Conservation (phyloP, 2,888 invertebrate genomes). For the Mactromeris polynyma region DNA sequence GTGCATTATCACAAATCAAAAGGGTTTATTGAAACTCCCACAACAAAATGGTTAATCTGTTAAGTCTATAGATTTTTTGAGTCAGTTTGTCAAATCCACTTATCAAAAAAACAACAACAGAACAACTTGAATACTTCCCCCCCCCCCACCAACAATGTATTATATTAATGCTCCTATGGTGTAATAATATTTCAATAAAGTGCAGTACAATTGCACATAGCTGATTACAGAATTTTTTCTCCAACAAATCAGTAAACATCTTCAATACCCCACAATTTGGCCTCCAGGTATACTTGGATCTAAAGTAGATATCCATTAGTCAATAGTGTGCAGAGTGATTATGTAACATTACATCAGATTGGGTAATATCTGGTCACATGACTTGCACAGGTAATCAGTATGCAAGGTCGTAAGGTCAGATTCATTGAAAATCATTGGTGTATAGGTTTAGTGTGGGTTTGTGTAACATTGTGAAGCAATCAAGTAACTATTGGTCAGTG, state of each 20-base stretch:
- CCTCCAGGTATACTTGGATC: conserved; percentile 30
- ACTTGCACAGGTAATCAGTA: conserved; percentile 66
- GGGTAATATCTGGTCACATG: conserved; percentile 69
- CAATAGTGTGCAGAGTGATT: conserved; percentile 67
- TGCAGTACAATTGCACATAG: background rate
- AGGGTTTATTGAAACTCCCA: background rate
- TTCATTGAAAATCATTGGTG: conserved; percentile 70
- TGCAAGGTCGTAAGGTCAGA: conserved; percentile 73
- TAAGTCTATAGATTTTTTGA: background rate
- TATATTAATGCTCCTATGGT: conserved; percentile 15
- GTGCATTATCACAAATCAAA: background rate
- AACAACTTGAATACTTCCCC: too few species aligned
- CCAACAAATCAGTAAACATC: conserved; percentile 21
- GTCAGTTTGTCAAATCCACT: conserved; percentile 23
- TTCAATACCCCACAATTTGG: background rate
- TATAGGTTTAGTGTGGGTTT: conserved; percentile 69
- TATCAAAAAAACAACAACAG: conserved; percentile 18
- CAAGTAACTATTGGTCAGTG: conserved; percentile 74
- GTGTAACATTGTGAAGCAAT: conserved; percentile 76
- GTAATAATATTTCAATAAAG: background rate
- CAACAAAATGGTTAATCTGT: background rate
- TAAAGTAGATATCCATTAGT: conserved; percentile 58
- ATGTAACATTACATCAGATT: conserved; percentile 71
- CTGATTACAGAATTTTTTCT: conserved; percentile 21
- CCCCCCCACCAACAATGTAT: conserved; percentile 12